Base-by-base conservation (phyloP, 2,113 vertebrate species). In the Leucopsar rothschildi region DNA sequence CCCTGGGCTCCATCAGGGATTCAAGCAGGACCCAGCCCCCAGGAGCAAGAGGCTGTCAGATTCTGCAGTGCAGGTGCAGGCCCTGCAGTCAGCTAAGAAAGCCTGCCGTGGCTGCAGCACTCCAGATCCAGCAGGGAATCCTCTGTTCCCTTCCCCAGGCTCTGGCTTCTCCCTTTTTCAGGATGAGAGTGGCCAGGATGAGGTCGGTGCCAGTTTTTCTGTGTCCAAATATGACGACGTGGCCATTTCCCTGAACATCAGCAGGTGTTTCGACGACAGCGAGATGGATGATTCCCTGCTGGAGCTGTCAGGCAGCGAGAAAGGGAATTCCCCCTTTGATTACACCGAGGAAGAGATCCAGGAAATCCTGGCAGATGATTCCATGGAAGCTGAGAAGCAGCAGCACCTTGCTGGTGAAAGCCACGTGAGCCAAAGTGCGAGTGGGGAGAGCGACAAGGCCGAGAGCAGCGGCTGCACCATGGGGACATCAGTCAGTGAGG, bases 301-400 rank as follows among this genome's bases (percentile, higher is more conserved):
- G 91, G 97, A 98, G 5, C 92, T 71, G 24, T 97, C 95, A 27
- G 96, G 87, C 33, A 73, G 95, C 8, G 98, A 98, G 69, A 93
- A 78, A 83, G 96, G 92, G 68, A 95, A 93, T 63, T 98, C 95
- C 65, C 83, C 96, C 57, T 96, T 97, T 15, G 92, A 33, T 94
- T 96, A 96, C 77, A 97, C 98, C 0, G 96, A 95, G 91, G 97
- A 98, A 40, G 96, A 98, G 92, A 98, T 98, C 85, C 94, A 98
- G 75, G 92, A 96, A 44, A 94, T 98, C 35, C 66, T 98, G 56
- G 97, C 97, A 60, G 97, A 97, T 56, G 97, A 98, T 72, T 44
- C 55, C 10, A 3, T 5, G 82, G 90, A 80, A 52, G 45, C 86
- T 72, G 71, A 96, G 73, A 21, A 60, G 83, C 79, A 10, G 70